phyloP scores from a whole-genome alignment of 2,888 invertebrate genomes.

The Drosophila acutilabella region DNA sequence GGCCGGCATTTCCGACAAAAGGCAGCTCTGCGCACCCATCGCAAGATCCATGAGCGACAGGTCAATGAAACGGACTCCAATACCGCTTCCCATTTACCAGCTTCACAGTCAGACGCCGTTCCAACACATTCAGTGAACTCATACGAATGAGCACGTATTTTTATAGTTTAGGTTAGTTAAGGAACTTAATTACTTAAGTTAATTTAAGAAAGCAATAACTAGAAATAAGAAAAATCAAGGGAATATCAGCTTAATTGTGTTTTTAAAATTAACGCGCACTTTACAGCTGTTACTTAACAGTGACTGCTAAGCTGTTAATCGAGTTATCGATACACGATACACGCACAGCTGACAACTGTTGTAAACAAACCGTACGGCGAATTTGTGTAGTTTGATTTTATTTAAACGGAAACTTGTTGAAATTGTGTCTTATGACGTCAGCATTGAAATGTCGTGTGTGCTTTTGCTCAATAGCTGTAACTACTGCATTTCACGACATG shows the following conservation, averaged over 20 bases:
- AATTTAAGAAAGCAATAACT: neutral
- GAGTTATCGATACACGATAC: constrained; percentile 13
- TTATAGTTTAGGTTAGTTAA: neutral
- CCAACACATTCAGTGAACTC: neutral
- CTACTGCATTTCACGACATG: constrained; percentile 21
- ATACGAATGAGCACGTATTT: neutral
- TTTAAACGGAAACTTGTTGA: constrained; percentile 25
- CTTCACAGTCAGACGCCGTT: neutral
- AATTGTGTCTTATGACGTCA: constrained; percentile 20
- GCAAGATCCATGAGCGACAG: constrained; percentile 72
- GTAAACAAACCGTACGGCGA: constrained; percentile 9
- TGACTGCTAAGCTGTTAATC: neutral
- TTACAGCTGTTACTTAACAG: neutral
- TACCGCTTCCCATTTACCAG: too few species aligned
- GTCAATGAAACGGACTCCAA: constrained; percentile 3
- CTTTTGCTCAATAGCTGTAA: constrained; percentile 1
- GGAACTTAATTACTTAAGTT: neutral
- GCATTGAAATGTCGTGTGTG: constrained; percentile 36
- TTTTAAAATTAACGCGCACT: neutral
- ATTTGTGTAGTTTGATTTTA: neutral
- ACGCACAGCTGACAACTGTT: constrained; percentile 29
- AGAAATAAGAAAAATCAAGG: neutral
- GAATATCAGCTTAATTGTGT: neutral
- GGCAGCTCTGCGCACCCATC: constrained; percentile 78
- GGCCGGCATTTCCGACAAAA: constrained; percentile 79